phyloP scores from a whole-genome alignment of 2,888 invertebrate species.

The Lepidochitona cinerea region DNA sequence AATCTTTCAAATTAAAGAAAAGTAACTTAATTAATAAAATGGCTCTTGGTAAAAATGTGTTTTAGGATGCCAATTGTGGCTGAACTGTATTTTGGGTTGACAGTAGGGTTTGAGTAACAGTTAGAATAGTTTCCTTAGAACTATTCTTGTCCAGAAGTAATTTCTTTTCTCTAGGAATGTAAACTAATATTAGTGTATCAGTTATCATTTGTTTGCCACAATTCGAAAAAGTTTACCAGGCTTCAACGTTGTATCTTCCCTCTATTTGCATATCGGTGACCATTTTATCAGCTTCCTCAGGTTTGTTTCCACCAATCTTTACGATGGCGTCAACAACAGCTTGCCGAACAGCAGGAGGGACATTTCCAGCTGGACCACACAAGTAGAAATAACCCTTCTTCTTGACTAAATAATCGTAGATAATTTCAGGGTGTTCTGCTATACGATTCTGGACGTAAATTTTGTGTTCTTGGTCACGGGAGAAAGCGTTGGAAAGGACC shows the following conservation, averaged over 20 bases:
- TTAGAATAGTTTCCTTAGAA: too few relatives aligned
- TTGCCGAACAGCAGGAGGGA: conserved; percentile 33
- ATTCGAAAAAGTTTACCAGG: too few relatives aligned
- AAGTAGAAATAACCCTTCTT: conserved; percentile 44
- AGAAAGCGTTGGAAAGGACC: conserved; percentile 27
- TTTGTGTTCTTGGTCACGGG: conserved; percentile 39
- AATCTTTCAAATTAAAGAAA: too few relatives aligned
- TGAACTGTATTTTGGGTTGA: too few relatives aligned
- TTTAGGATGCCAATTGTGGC: too few relatives aligned
- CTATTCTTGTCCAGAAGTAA: too few relatives aligned
- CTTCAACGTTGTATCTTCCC: conserved; percentile 38
- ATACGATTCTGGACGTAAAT: conserved; percentile 41
- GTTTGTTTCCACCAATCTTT: conserved; percentile 27
- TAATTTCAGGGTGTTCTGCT: conserved; percentile 33
- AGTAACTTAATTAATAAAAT: too few relatives aligned
- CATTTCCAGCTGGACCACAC: conserved; percentile 42
- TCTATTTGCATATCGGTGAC: conserved; percentile 44
- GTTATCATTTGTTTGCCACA: too few relatives aligned
- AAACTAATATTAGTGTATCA: too few relatives aligned
- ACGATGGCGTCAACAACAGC: conserved; percentile 32
- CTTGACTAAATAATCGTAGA: conserved; percentile 35
- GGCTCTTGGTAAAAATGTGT: too few relatives aligned
- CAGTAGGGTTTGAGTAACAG: too few relatives aligned
- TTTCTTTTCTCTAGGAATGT: too few relatives aligned
- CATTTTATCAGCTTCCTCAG: conserved; percentile 37